Percentiles rank a stretch among this genome's conserved stretches.
phyloP scores from a whole-genome alignment of 1,140 invertebrate genomes.

The Trichogramma pretiosum region DNA sequence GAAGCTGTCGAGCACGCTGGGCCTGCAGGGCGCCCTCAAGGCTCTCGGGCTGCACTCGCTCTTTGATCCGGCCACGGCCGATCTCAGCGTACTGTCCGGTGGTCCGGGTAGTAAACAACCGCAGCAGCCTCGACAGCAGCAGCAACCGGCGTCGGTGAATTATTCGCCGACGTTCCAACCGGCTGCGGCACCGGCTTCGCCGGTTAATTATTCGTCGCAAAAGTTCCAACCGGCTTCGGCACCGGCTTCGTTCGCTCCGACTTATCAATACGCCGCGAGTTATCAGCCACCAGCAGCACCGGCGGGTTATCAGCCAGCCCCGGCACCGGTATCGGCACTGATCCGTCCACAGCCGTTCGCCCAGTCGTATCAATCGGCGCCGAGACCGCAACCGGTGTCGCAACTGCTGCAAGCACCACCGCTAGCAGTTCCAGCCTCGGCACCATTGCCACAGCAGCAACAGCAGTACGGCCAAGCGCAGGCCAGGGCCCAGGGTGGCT shows the following conservation, averaged over 20 bases:
- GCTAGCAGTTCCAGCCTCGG: too few relatives aligned
- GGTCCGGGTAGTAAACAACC: conserved; percentile 17
- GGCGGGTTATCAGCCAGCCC: neutral
- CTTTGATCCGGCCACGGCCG: conserved; percentile 50
- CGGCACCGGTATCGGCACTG: neutral
- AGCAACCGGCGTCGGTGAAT: neutral
- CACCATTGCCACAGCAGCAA: too few relatives aligned
- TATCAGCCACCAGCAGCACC: neutral
- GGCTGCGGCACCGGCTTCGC: neutral
- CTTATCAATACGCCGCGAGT: neutral
- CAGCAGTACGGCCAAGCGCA: conserved; percentile 6
- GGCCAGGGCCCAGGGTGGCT: conserved; percentile 17
- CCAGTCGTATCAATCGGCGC: too few relatives aligned
- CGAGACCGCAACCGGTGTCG: neutral
- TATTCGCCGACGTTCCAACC: too few relatives aligned
- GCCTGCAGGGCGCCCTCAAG: conserved; percentile 46
- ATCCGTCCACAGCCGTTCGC: neutral
- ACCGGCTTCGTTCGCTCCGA: too few relatives aligned
- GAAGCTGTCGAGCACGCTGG: conserved; percentile 51
- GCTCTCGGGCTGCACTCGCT: conserved; percentile 51
- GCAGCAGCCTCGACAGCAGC: neutral
- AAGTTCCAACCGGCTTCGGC: neutral
- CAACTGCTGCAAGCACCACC: too few relatives aligned
- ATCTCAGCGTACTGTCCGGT: conserved; percentile 49
- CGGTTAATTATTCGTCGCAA: neutral